Base-by-base conservation (phyloP, 2,797 vertebrate genomes). In the Bradypus variegatus region DNA sequence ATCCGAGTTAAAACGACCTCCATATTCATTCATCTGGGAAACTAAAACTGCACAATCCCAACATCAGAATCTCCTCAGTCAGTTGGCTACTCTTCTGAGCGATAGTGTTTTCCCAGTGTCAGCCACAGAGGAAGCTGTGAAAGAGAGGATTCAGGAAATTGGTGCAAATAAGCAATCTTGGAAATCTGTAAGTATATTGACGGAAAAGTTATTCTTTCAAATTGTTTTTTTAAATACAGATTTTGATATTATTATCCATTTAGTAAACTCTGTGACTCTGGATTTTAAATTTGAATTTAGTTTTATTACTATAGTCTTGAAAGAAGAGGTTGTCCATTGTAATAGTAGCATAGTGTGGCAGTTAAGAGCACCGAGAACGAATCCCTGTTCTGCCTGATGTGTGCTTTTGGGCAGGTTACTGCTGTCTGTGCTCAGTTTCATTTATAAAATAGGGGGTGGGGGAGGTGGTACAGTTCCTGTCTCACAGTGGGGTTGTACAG, bases 131-230 rank as follows among this genome's bases (percentile, higher is more conserved):
- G 94, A 96, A 88, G 94, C 8, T 6, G 41, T 76, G 48, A 89
- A 90, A 91, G 91, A 95, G 82, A 93, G 50, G 9, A 93, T 95
- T 65, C 29, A 76, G 75, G 92, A 95, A 75, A 90, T 96, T 10
- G 67, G 90, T 78, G 87, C 55, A 36, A 96, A 75, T 45, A 75
- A 96, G 62, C 93, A 89, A 8, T 93, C 83, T 36, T 96, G 93
- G 94, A 96, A 95, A 87, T 84, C 82, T 48, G 81, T 96, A 94
- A 96, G 95, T 95, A 75, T 55, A 15, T 9, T 29, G 41, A 69
- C 41, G 23, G 50, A 69, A 79, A 90, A 70, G 9, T n/a, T 70
- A 21, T 31, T 81, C 72, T 93, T 96, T 92, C 72, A 75, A 90
- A 75, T 73, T 77, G 73, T 64, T 67, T 25, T 86, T 90, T 81